Base-by-base conservation (phyloP, 1,140 invertebrate genomes). In the Plutomurus gul region DNA sequence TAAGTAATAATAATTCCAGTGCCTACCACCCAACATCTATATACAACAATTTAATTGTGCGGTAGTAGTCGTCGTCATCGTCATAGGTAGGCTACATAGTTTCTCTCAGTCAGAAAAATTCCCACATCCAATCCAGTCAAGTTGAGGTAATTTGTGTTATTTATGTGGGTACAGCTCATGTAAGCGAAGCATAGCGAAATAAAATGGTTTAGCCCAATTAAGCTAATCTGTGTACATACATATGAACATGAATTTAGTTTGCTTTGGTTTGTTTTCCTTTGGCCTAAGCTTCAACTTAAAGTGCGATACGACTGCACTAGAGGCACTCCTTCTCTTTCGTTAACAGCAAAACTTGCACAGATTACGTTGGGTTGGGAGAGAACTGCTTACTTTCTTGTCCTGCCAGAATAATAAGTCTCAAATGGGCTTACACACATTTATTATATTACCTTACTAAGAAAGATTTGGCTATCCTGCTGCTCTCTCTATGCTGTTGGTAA, bases 51-150 rank as follows among this genome's bases (percentile, higher is more conserved):
- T n/a, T n/a, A n/a, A n/a, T n/a, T n/a, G n/a, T n/a, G n/a, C n/a
- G n/a, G n/a, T n/a, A n/a, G n/a, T n/a, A n/a, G n/a, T n/a, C n/a
- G n/a, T n/a, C n/a, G n/a, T n/a, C n/a, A n/a, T n/a, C n/a, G n/a
- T n/a, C n/a, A n/a, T n/a, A 43, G 40, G 40, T 43, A n/a, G 40
- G 40, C 40, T n/a, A 43, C 40, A 43, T 43, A 72, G 6, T 20
- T 72, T 72, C 25, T n/a, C 40, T 72, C 40, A 37, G 20, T 25
- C 18, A 46, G 16, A 49, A 75, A 51, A 75, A 49, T 75, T 75
- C 73, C 73, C 73, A 75, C 73, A 75, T 75, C 47, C 30, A 75
- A 75, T 75, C 73, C 27, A 75, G 73, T 36, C 43, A 51, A 40
- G 70, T 72, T 43, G 37, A 27, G 70, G 37, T 72, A 72, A 72